phyloP scores from a whole-genome alignment of 2,113 vertebrate species.

The Macrotus californicus region DNA sequence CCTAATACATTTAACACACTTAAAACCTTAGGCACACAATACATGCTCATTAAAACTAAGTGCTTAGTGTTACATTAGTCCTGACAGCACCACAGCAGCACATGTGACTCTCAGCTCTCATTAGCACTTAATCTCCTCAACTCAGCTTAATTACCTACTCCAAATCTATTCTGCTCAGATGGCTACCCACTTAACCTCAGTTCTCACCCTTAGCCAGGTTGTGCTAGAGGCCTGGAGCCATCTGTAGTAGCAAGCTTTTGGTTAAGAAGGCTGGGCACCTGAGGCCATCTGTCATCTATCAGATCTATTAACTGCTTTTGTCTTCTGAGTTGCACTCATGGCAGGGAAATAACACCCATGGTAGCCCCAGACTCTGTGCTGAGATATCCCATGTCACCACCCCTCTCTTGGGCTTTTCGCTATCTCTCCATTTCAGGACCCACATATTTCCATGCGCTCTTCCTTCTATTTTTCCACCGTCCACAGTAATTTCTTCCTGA shows the following conservation, averaged over 20 bases:
- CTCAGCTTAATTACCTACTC: not conserved
- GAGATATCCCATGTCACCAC: not conserved
- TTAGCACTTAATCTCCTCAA: slow-evolving; percentile 6
- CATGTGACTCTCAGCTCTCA: not conserved
- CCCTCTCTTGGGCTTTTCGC: not conserved
- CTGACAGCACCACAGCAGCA: not conserved
- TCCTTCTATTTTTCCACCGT: not conserved
- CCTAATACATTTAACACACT: not conserved
- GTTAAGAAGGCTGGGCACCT: not conserved
- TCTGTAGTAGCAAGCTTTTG: not conserved
- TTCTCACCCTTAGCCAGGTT: not conserved
- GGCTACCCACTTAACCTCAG: not conserved
- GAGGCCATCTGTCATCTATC: not conserved
- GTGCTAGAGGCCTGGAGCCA: not conserved
- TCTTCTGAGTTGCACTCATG: no score
- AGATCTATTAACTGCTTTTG: not conserved
- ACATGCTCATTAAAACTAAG: not conserved
- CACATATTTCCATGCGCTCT: not conserved
- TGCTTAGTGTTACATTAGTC: not conserved
- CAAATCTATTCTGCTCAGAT: not conserved
- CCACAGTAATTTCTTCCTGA: not conserved
- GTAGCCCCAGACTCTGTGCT: not conserved
- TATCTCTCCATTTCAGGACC: not conserved
- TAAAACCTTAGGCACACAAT: not conserved
- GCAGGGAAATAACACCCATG: not conserved